Evolutionary conservation across 2,113 vertebrate genomes (phyloP).

Genomic region (Chaetodon auriga): DNA sequence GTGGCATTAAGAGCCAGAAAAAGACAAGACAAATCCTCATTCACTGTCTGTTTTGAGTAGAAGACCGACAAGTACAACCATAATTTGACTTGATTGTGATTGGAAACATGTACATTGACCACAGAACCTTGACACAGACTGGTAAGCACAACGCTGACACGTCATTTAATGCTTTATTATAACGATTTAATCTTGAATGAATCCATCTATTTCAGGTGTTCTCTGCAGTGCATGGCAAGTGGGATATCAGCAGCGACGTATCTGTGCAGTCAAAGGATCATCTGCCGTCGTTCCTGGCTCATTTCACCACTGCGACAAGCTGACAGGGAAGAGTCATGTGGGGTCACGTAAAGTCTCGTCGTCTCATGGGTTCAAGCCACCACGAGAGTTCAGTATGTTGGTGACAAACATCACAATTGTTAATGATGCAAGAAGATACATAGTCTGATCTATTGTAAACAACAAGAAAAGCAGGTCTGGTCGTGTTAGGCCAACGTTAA

Average conservation of each 20-base stretch:
- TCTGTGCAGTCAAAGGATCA: conserved; percentile 52
- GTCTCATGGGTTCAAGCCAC: not conserved
- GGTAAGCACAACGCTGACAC: not conserved
- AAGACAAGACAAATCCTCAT: too few species aligned
- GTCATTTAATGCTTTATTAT: not conserved
- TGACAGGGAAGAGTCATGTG: not conserved
- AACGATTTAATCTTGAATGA: not conserved
- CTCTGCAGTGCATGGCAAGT: conserved; percentile 12
- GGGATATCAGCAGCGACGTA: not conserved
- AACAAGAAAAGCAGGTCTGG: not conserved
- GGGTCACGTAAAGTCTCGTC: not conserved
- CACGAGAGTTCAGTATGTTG: conserved; percentile 33
- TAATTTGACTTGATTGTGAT: not conserved
- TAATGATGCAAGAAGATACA: conserved; percentile 33
- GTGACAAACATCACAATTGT: conserved; percentile 41
- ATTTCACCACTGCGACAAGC: not conserved
- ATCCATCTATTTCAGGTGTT: conserved; percentile 51
- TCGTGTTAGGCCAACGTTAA: rapidly evolving
- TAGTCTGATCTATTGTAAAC: conserved; percentile 10
- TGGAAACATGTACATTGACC: conserved; percentile 6
- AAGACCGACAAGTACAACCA: not conserved
- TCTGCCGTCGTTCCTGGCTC: conserved; percentile 40
- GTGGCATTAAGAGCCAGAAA: not conserved
- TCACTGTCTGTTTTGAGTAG: too few species aligned
- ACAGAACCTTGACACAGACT: conserved; percentile 7